phyloP scores from a whole-genome alignment of 2,888 invertebrate species.

The Flexamia atlantica region DNA sequence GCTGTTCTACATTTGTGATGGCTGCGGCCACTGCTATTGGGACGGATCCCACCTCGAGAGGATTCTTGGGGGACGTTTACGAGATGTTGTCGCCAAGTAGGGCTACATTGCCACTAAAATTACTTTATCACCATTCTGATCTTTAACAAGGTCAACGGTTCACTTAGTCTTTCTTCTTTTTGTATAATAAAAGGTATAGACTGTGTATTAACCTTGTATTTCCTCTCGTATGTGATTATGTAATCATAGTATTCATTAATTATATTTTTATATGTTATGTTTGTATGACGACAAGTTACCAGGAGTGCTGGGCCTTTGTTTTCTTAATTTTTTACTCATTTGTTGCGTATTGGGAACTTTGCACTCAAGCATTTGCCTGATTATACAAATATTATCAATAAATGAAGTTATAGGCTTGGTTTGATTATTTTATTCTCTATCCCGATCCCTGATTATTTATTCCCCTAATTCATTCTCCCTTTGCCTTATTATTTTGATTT shows the following conservation, averaged over 20 bases:
- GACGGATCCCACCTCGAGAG: constrained; percentile 77
- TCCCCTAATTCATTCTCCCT: too few relatives aligned
- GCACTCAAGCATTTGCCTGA: not conserved
- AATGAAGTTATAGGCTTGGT: not conserved
- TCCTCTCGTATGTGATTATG: constrained; percentile 30
- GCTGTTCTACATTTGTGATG: constrained; percentile 82
- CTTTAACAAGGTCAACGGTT: constrained; percentile 56
- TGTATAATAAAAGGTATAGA: constrained; percentile 49
- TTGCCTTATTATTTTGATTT: too few relatives aligned
- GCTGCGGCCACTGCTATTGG: constrained; percentile 88
- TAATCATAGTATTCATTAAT: constrained; percentile 38
- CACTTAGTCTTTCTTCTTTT: constrained; percentile 60
- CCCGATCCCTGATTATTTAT: too few relatives aligned
- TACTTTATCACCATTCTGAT: constrained; percentile 47
- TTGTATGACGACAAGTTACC: constrained; percentile 40
- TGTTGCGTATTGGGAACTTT: constrained; percentile 11
- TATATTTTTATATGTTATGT: constrained; percentile 56
- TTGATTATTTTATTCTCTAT: not conserved
- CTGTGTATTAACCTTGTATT: constrained; percentile 51
- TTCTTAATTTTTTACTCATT: constrained; percentile 22
- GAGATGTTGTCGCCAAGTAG: constrained; percentile 38
- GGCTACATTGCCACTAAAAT: not conserved
- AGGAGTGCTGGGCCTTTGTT: constrained; percentile 15
- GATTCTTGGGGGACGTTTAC: constrained; percentile 61
- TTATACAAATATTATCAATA: constrained; percentile 10